Evolutionary conservation across 2,113 vertebrate genomes (phyloP), one percentile per base, ranked within the genome.

Genomic region (Trichomycterus rosablanca): DNA sequence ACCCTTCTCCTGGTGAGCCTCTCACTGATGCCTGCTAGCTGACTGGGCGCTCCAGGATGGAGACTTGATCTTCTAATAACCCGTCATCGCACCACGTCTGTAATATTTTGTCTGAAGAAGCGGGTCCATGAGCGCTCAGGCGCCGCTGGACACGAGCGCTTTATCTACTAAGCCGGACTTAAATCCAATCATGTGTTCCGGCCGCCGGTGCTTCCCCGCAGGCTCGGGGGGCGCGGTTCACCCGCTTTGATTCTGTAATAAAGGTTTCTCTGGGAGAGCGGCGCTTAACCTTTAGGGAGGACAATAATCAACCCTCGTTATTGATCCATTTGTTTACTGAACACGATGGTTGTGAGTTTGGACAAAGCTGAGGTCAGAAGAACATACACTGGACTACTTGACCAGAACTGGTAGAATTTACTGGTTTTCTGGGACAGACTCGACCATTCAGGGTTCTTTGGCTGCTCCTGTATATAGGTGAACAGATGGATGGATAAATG

Each of bases 221-320:
- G 69, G 60, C 71, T 65, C 71, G 69, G 64, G 44, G 70, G 50
- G 65, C 63, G 63, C n/a, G 62, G 74, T 64, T 61, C 28, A 32
- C n/a, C n/a, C n/a, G 40, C 52, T 78, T 68, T 73, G 16, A 70
- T 70, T 80, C 76, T 71, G 53, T 70, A 19, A 74, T 78, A 65
- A 81, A 81, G 80, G 66, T 49, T 73, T 72, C 82, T 66, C 71
- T 12, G 35, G 63, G 59, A 74, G 52, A 68, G n/a, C 37, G 51
- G 63, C 66, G 63, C 79, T 80, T 82, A 80, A 81, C 79, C 80
- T 82, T 78, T 83, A 12, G 62, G 71, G 66, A 74, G 77, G 77
- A 40, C 62, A 67, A 76, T 73, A 79, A 79, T 74, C 70, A 78
- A 71, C 66, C 74, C 30, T 30, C 19, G 30, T n/a, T 34, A 76